A percentile compares a stretch with the other conserved stretches of the same genome.
These are phyloP conservation scores for Centropristis striata DNA, from an alignment of 2,113 vertebrate genomes.

Conservation along the genomic window DNA sequence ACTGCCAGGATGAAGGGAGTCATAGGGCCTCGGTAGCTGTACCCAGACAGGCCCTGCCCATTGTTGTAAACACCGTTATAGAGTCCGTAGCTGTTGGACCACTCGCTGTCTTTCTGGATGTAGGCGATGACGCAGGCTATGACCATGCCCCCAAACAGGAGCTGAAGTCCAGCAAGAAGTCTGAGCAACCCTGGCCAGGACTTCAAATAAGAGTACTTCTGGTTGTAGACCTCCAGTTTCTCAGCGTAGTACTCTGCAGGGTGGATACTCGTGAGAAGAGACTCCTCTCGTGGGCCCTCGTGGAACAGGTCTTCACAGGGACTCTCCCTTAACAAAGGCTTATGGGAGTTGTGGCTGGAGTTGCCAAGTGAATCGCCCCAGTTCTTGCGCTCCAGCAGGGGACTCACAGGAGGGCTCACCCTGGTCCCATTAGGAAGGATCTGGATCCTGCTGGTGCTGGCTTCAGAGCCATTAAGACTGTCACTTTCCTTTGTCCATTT, in stretches of 20 bases:
- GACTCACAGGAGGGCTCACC: conserved; percentile 81
- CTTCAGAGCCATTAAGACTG: conserved; percentile 43
- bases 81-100: conserved; percentile 80
- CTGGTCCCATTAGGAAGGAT: conserved; percentile 74
- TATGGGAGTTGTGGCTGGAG: conserved; percentile 59
- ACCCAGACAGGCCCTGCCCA: conserved; percentile 65
- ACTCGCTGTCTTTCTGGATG: conserved; percentile 87
- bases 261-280: conserved; percentile 78
- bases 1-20: conserved; percentile 86
- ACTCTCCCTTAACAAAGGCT: conserved; percentile 57
- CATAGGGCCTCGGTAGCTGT: conserved; percentile 85
- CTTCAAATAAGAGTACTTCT: conserved; percentile 83
- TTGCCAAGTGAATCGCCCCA: conserved; percentile 34
- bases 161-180: conserved; percentile 81
- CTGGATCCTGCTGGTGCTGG: conserved; percentile 37
- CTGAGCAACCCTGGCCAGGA: conserved; percentile 84
- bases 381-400: conserved; percentile 60
- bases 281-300: conserved; percentile 61
- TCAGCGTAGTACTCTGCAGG: conserved; percentile 81
- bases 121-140: conserved; percentile 85
- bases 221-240: conserved; percentile 80
- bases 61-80: conserved; percentile 69
- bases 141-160: conserved; percentile 86
- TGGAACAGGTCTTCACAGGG: conserved; percentile 19
- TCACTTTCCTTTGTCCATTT: conserved; percentile 45